phyloP scores from a whole-genome alignment of 2,797 vertebrate genomes.

The Denticeps clupeoides region DNA sequence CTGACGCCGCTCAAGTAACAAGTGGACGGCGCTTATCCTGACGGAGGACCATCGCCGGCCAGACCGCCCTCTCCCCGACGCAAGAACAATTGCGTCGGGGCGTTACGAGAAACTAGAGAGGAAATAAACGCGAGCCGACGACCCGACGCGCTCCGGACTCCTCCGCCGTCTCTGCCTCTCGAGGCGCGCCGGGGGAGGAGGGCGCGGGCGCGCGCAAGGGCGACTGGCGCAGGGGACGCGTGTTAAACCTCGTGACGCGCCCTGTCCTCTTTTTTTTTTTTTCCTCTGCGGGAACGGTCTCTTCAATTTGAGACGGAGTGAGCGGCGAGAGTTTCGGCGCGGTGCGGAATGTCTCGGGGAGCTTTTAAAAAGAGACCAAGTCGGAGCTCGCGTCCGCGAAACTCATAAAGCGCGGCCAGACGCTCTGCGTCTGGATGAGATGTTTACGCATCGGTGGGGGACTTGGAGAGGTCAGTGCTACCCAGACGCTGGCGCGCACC shows the following conservation, averaged over 20 bases:
- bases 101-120: conserved; percentile 5
- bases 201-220: neutral
- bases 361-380: conserved; percentile 13
- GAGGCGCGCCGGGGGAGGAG: conserved; percentile 9
- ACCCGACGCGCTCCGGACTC: no score
- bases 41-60: no score
- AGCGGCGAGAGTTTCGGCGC: conserved; percentile 26
- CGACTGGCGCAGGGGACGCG: conserved; percentile 10
- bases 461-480: no score
- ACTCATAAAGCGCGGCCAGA: conserved; percentile 26
- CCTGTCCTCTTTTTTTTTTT: conserved; percentile 13
- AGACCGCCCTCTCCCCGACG: no score
- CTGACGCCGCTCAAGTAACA: conserved; percentile 18
- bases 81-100: no score
- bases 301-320: conserved; percentile 32
- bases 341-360: conserved; percentile 38
- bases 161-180: no score
- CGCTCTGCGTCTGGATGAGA: no score
- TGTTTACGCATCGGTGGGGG: no score
- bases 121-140: no score
- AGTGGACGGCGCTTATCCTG: conserved; percentile 15
- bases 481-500: no score
- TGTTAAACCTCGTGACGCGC: conserved; percentile 26
- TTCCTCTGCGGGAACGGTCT: conserved; percentile 12
- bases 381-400: conserved; percentile 9